Base-by-base conservation (phyloP, 1,140 invertebrate genomes). In the Drosophila equinoxialis region DNA sequence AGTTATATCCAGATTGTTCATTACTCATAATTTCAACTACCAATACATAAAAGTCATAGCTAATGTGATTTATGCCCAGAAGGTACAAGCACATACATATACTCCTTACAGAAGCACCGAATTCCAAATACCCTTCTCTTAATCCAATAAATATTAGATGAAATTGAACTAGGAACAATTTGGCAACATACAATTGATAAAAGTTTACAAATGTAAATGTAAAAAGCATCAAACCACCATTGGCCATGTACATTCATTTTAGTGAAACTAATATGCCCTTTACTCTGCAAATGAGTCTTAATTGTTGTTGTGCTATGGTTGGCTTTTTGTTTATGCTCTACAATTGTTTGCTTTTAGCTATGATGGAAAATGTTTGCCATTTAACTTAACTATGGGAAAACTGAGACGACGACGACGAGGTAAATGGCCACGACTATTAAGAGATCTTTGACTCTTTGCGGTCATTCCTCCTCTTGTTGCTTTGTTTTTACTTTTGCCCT, bases 11-110 rank as follows among this genome's bases (percentile, higher is more conserved):
- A 23, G 57, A 33, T 57, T 59, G 13, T 6, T 59, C 57, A 59
- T 59, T 59, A 59, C 57, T 59, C 57, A 59, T 59, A 59, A 59
- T 39, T 59, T 59, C 57, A 35, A 39, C 57, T 59, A 59, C 57
- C 33, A 39, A 59, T 59, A 59, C 57, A 37, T 39, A 59, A 0
- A 17, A 58, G 6, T 58, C 6, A 58, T 13, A 20, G 14, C 33
- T 59, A 39, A 39, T 59, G 33, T 39, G 57, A 23, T 59, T 59
- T 59, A 39, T 39, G 3, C 33, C 45, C 20, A 51, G 45, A 51
- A 51, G 45, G 45, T 23, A 51, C 10, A 51, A 5, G 20, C 33
- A 14, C 26, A 14, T 57, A 17, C n/a, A 3, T 57, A 26, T 35
- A 14, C n/a, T 17, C 2, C 37, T 39, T 4, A 5, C 2, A n/a